These are phyloP conservation scores for Argopecten irradians DNA, from an alignment of 1,140 invertebrate species.

Conservation along the genomic window DNA sequence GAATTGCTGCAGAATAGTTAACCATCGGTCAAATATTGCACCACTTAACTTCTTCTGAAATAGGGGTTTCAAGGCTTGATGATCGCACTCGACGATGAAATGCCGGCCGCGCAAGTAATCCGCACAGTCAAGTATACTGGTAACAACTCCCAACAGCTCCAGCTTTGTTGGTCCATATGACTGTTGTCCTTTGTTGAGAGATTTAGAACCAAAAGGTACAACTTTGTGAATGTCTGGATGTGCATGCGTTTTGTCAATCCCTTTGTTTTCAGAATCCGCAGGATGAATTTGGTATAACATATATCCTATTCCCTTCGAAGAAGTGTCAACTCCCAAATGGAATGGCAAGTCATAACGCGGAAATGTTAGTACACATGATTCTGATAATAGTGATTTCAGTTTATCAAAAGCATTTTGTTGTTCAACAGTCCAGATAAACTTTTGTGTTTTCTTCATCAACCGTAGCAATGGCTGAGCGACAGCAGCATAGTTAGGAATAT, in stretches of 20 bases:
- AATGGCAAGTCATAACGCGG: constrained; percentile 41
- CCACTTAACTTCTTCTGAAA: constrained; percentile 30
- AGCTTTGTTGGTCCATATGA: constrained; percentile 40
- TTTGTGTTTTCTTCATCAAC: constrained; percentile 36
- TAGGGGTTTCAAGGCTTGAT: constrained; percentile 31
- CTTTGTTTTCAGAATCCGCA: neutral
- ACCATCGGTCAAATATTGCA: constrained; percentile 36
- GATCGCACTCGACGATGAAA: constrained; percentile 39
- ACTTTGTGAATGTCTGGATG: neutral
- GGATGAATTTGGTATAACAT: constrained; percentile 49
- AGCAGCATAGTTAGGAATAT: constrained; percentile 30
- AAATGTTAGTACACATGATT: constrained; percentile 31
- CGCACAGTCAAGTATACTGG: constrained; percentile 25
- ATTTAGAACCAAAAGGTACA: constrained; percentile 28
- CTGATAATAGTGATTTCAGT: neutral
- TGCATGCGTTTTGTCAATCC: neutral
- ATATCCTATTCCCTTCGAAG: constrained; percentile 40
- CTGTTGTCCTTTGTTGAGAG: neutral
- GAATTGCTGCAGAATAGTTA: constrained; percentile 32
- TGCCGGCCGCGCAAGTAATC: constrained; percentile 25
- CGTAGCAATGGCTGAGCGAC: constrained; percentile 37
- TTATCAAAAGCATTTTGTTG: neutral
- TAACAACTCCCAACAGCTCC: constrained; percentile 28
- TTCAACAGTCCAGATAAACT: constrained; percentile 38
- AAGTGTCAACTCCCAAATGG: constrained; percentile 41